Percentiles rank a stretch among this genome's conserved stretches.
Evolutionary conservation across 2,113 vertebrate species (phyloP).

Genomic region (Misgurnus mizolepis): DNA sequence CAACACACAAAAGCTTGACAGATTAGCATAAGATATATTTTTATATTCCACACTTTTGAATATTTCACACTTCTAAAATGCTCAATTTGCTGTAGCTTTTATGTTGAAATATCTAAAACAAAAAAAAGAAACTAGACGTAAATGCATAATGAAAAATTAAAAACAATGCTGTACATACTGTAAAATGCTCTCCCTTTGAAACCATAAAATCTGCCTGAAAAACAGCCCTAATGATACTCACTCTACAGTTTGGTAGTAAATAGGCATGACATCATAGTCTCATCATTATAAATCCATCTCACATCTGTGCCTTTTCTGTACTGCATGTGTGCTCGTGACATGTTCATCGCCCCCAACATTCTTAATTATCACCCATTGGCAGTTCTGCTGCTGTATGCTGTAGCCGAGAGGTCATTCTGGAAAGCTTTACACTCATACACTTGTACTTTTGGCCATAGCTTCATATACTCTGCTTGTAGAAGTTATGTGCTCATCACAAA

Average conservation of each 20-base stretch:
- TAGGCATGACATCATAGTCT: slow-evolving; percentile 30
- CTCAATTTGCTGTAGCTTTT: too few relatives aligned
- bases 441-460: background rate
- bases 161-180: background rate
- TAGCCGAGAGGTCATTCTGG: slow-evolving; percentile 28
- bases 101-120: background rate
- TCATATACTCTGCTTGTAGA: background rate
- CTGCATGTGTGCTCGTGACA: slow-evolving; percentile 30
- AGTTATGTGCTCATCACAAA: background rate
- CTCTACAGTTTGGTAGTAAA: slow-evolving; percentile 7
- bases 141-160: background rate
- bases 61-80: background rate
- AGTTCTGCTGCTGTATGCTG: slow-evolving; percentile 30
- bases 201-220: background rate
- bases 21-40: slow-evolving; percentile 2
- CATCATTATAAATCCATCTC: slow-evolving; percentile 47
- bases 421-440: background rate
- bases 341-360: slow-evolving; percentile 61
- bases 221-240: background rate
- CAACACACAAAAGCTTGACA: background rate
- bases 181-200: background rate
- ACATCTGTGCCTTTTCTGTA: slow-evolving; percentile 37
- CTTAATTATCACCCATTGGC: slow-evolving; percentile 64
- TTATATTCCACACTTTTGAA: slow-evolving; percentile 16
- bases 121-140: background rate